Base-by-base conservation (phyloP, 2,113 vertebrate species). In the Eulemur rufifrons region DNA sequence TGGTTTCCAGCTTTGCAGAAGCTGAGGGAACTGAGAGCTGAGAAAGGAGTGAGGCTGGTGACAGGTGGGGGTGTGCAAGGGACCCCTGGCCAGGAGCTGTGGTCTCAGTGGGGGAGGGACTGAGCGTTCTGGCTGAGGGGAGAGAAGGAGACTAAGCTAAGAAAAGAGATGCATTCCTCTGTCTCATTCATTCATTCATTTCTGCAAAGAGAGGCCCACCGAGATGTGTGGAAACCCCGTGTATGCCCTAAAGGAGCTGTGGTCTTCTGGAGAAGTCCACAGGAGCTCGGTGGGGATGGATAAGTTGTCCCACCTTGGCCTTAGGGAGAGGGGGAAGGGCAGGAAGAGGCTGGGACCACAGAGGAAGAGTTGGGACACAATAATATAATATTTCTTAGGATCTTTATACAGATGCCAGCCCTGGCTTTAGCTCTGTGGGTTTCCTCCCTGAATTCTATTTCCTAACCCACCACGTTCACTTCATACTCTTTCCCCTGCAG, bases 1-100 rank as follows among this genome's bases (percentile, higher is more conserved):
- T 81, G 97, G 97, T 95, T 97, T 96, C 93, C 86, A 95, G 86
- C 90, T 94, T 97, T 90, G 93, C 97, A 97, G 96, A 97, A 97
- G 95, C 95, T 97, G 82, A 14, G 82, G 97, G 97, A 97, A 97
- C 85, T 21, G 89, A 97, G 91, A 96, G 86, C 95, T 71, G 66
- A 95, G 96, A 50, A 95, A 95, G 89, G 89, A 89, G 86, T 93
- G 94, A 93, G 89, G 86, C 86, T 80, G 93, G 86, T 21, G 63
- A 52, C 42, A 39, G 82, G 54, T 29, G 86, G 86, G 50, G 68
- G 66, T 21, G 18, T 61, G n/a, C 76, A n/a, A 80, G 69, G 74
- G 90, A 82, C 81, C 59, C 25, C 71, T 45, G 86, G 34, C 86
- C 32, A 0, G 91, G 82, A 92, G 90, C 83, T 97, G 95, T 82